Base-by-base conservation (phyloP, 37 sponge, comb jelly and placozoan genomes). In the Halichondria panicea region DNA sequence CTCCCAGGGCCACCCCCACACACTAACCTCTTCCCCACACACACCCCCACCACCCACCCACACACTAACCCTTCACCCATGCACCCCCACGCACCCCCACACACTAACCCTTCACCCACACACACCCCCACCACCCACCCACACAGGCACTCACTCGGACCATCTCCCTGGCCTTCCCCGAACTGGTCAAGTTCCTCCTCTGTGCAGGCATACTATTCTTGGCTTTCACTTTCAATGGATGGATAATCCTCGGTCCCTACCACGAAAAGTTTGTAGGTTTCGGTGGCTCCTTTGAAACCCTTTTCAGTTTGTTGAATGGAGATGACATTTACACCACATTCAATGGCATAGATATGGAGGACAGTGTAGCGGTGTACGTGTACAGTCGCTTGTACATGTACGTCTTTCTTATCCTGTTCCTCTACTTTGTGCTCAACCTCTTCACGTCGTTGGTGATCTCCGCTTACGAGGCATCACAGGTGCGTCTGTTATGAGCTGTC, bases 251-350 rank as follows among this genome's bases (percentile, higher is more conserved):
- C 43, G 80, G 69, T 0, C 74, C 80, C 9, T 86, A 54, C 75
- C 70, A 77, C 34, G 15, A 38, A 28, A 75, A 77, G 74, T 86
- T 86, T 43, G 28, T 8, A 3, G 25, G 4, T 31, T 58, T 68
- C 15, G 22, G 45, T 43, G 57, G 36, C 4, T 32, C 74, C 27
- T 30, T 73, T 64, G 79, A 79, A 54, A 67, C 57, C 6, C 68
- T 86, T 25, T 86, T 86, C 55, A 30, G 73, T 32, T 68, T 86
- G 12, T 44, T 86, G 38, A 86, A 86, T 66, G 86, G 86, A 46
- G 86, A 86, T 66, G 78, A 77, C 55, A 79, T 86, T 30, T 78
- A 63, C 60, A 43, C 38, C 39, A 73, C 73, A 13, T 79, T 48
- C 53, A 72, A 15, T 37, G 13, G 18, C 56, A 52, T 82, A 6